Conservation (phyloP, 2,797 vertebrate genomes). For the Brachymystax lenok region DNA sequence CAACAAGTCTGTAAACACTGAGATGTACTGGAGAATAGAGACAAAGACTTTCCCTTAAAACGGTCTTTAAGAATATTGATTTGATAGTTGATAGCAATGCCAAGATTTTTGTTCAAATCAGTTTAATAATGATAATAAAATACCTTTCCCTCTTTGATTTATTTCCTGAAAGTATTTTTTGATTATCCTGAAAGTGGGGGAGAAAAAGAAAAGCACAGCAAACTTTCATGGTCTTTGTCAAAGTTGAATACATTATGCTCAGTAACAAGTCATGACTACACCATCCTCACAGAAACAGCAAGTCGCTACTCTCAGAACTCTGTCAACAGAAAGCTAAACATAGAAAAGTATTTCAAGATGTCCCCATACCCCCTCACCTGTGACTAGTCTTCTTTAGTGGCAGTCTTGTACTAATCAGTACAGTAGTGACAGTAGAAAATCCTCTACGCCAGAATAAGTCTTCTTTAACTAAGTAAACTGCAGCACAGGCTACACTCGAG, state of each 20-base stretch:
- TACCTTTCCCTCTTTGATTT: background rate
- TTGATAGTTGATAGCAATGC: too few species aligned
- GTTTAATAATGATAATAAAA: background rate
- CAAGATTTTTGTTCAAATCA: background rate
- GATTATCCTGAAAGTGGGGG: background rate
- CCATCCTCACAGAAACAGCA: background rate
- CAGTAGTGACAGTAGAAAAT: background rate
- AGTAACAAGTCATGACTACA: background rate
- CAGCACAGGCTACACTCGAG: background rate
- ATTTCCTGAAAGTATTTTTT: background rate
- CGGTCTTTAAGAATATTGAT: background rate
- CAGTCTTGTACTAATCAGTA: background rate
- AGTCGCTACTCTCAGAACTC: background rate
- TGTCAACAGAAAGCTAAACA: background rate
- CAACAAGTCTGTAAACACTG: slow-evolving; percentile 22
- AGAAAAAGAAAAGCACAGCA: background rate
- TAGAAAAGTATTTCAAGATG: background rate
- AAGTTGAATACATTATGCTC: background rate
- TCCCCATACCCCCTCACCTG: slow-evolving; percentile 1
- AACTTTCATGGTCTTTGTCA: background rate
- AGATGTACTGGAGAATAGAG: background rate
- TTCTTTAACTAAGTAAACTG: slow-evolving; percentile 27
- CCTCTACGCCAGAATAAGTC: slow-evolving; percentile 29
- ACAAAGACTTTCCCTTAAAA: background rate
- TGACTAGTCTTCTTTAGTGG: background rate